Evolutionary conservation across 2,888 invertebrate genomes (phyloP), one percentile per base, ranked within the genome.

Genomic region (Lydus trimaculatus): DNA sequence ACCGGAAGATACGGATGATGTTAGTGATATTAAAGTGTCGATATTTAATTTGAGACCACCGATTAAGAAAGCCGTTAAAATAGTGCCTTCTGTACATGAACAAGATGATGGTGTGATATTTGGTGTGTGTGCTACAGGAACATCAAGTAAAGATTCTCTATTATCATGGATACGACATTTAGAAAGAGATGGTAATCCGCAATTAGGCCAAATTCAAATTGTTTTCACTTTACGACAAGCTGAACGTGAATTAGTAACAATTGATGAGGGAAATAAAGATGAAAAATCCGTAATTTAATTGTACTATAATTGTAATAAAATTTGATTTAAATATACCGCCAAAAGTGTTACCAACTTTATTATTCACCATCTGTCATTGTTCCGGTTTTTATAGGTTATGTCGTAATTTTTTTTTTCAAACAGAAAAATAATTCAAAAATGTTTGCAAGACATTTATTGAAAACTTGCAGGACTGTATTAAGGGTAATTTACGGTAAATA

Each of bases 61-160:
- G 81, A 86, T 73, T 76, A 87, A 63, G 86, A 87, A 82, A 68
- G 73, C 78, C 15, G 72, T 87, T 61, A 75, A 74, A 63, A 59
- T 84, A 8, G 84, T 87, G 69, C 90, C 91, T 11, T 91, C 92
- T 31, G 91, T 96, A 1, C 98, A 99, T 83, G 95, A 97, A 83
- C 97, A 98, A 85, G 92, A 94, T 65, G 97, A 98, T 85, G 97
- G 96, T 5, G 93, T 93, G 0, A 92, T 98, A 78, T 89, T 95
- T 74, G 93, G 92, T 9, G 88, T 96, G 63, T 96, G 96, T 86
- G 95, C 96, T 31, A 97, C 98, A 67, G 98, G 98, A 63, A 93
- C 94, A 11, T 94, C 95, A 17, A 92, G 93, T 67, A 91, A 95
- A 85, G 97, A 97, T 85, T 97, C 98, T 0, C 85, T 98, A 8